Evolutionary conservation across 2,888 invertebrate genomes (phyloP).

Genomic region (Heteromyza rotundicornis): DNA sequence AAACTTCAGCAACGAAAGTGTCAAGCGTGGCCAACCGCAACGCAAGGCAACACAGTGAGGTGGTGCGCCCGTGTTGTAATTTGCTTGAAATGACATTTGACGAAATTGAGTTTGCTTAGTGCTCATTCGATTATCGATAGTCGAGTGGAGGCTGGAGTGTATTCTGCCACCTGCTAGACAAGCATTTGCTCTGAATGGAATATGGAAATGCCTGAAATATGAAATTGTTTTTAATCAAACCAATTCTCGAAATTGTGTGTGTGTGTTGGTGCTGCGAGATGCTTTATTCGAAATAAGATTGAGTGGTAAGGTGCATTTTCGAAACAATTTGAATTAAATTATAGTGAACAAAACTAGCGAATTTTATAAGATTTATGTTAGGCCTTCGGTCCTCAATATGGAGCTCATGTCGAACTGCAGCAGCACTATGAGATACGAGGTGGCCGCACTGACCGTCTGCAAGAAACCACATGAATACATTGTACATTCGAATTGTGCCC

Average conservation of each 20-base stretch:
- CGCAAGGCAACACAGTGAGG: not conserved
- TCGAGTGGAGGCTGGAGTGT: no score
- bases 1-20: not conserved
- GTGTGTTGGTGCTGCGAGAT: no score
- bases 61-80: slow-evolving; percentile 36
- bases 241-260: no score
- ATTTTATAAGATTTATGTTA: slow-evolving; percentile 31
- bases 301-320: not conserved
- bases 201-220: no score
- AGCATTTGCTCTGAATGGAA: no score
- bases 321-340: no score
- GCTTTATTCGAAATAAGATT: slow-evolving; percentile 25
- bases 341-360: no score
- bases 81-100: slow-evolving; percentile 47
- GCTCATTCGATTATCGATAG: slow-evolving; percentile 14
- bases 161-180: no score
- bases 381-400: slow-evolving; percentile 51
- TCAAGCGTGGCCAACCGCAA: no score
- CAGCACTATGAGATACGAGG: slow-evolving; percentile 62
- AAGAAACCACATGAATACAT: slow-evolving; percentile 26
- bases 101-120: slow-evolving; percentile 40
- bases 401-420: slow-evolving; percentile 61
- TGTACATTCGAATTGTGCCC: no score
- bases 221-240: no score
- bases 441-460: slow-evolving; percentile 61